Conservation (phyloP, 2,113 vertebrate genomes). For the Sarotherodon lohbergeri region DNA sequence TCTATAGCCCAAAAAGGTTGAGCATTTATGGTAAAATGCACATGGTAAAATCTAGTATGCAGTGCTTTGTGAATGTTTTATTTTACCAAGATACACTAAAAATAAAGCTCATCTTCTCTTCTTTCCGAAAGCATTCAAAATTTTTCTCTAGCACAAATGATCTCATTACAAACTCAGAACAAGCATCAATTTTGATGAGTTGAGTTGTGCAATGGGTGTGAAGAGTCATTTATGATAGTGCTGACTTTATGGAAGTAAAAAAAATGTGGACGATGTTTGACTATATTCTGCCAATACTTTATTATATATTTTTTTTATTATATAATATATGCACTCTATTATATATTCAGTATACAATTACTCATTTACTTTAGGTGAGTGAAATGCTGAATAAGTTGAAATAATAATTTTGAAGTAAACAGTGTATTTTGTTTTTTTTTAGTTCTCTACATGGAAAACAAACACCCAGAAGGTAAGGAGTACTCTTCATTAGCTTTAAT, state of each 20-base stretch:
- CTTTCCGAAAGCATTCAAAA: not conserved
- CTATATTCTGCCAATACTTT: not conserved
- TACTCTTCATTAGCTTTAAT: not conserved
- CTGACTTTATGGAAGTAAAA: no score
- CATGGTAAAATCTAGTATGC: not conserved
- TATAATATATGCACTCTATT: not conserved
- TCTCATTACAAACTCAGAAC: not conserved
- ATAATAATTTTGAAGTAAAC: not conserved
- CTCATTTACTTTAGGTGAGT: not conserved
- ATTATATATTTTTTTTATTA: not conserved
- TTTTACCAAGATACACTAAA: not conserved
- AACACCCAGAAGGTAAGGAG: slow-evolving; percentile 2
- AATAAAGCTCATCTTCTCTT: not conserved
- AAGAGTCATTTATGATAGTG: not conserved
- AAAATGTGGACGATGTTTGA: not conserved
- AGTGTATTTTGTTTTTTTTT: not conserved
- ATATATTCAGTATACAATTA: not conserved
- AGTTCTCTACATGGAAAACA: not conserved
- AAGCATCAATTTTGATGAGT: not conserved
- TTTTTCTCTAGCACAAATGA: not conserved
- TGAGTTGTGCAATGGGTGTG: not conserved
- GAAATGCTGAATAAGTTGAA: not conserved
- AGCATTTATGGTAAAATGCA: not conserved
- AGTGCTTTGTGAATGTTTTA: not conserved
- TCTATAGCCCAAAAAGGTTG: not conserved